These are phyloP conservation scores for Sebastes ruberrimus DNA, from an alignment of 2,797 vertebrate genomes.

Conservation along the genomic window DNA sequence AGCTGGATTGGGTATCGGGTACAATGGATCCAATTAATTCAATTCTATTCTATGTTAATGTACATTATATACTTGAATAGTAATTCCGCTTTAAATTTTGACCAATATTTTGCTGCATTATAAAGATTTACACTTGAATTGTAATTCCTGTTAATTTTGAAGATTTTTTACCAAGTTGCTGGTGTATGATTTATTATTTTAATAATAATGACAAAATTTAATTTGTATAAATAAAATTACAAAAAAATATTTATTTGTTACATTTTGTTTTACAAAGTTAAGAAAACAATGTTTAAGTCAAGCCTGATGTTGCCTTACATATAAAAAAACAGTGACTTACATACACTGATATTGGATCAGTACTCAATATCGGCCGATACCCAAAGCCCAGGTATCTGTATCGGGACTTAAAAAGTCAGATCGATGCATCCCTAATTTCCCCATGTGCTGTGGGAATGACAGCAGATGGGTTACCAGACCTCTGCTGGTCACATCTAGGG, in stretches of 20 bases:
- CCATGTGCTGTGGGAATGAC: slow-evolving; percentile 2
- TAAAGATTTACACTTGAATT: not conserved
- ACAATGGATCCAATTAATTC: not conserved
- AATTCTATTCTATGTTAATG: not conserved
- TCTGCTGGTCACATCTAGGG: slow-evolving; percentile 7
- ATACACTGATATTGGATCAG: not conserved
- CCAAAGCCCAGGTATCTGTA: not conserved
- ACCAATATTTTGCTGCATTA: no score
- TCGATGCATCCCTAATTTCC: not conserved
- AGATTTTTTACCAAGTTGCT: not conserved
- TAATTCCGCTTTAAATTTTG: no score
- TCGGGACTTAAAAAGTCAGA: not conserved
- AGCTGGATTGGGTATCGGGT: not conserved
- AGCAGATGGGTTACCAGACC: slow-evolving; percentile 38
- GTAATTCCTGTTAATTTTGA: not conserved
- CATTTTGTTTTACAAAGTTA: not conserved
- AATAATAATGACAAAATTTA: no score
- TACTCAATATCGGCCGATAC: not conserved
- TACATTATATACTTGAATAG: not conserved
- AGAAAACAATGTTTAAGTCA: not conserved
- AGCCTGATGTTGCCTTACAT: not conserved
- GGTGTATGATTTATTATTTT: no score
- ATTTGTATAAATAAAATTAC: no score
- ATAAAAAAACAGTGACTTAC: not conserved
- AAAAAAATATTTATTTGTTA: no score